Conservation (phyloP, 1,140 invertebrate species). For the Zaprionus africanus region DNA sequence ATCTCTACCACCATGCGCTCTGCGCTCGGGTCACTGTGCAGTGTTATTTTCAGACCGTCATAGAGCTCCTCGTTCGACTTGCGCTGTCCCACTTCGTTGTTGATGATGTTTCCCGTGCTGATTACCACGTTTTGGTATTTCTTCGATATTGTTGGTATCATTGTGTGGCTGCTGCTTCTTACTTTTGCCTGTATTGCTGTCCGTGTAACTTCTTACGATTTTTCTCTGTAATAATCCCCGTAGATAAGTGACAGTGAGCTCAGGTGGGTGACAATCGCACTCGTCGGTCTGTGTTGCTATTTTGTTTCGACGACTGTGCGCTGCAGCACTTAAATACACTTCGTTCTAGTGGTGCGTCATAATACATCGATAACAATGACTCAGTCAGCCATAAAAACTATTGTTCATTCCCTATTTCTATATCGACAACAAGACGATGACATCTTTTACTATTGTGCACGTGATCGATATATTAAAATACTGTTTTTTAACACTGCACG, state of each 20-base stretch:
- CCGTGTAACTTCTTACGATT: conserved; percentile 3
- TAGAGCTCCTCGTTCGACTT: conserved; percentile 90
- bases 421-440: neutral
- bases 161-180: conserved; percentile 34
- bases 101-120: conserved; percentile 94
- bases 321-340: conserved; percentile 65
- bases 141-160: conserved; percentile 77
- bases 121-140: conserved; percentile 85
- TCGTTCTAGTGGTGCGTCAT: conserved; percentile 18
- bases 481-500: too few species aligned
- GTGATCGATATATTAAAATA: neutral
- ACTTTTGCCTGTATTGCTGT: neutral
- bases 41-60: conserved; percentile 72
- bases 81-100: conserved; percentile 89
- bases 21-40: conserved; percentile 60
- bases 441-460: neutral
- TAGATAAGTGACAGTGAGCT: conserved; percentile 34
- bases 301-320: conserved; percentile 35
- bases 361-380: conserved; percentile 15
- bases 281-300: conserved; percentile 46
- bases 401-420: neutral
- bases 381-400: neutral
- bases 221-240: conserved; percentile 15
- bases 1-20: conserved; percentile 68
- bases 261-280: conserved; percentile 41